A percentile compares a stretch with the other conserved stretches of the same genome.
phyloP scores from a whole-genome alignment of 2,797 vertebrate species.

The Sciaenops ocellatus region DNA sequence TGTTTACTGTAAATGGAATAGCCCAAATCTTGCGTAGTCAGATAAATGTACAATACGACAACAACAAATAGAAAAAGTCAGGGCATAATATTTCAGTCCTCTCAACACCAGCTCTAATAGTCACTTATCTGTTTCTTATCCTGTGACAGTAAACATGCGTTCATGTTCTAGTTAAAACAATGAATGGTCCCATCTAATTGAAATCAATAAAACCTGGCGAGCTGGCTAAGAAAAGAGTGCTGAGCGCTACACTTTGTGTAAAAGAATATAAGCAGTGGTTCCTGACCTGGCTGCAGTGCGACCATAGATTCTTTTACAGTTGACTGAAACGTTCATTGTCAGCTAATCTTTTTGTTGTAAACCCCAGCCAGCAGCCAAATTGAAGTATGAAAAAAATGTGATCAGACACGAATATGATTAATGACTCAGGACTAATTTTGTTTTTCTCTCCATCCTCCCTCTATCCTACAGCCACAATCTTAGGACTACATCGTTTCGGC shows the following conservation, averaged over 20 bases:
- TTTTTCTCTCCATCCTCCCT: constrained; percentile 32
- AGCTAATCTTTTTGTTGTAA: constrained; percentile 58
- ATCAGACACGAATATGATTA: constrained; percentile 43
- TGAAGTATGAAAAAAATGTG: constrained; percentile 3
- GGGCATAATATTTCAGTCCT: constrained; percentile 24
- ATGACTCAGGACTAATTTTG: constrained; percentile 51
- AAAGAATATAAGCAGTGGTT: constrained; percentile 68
- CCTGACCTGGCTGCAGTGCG: constrained; percentile 59
- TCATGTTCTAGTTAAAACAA: constrained; percentile 79
- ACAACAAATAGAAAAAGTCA: constrained; percentile 9
- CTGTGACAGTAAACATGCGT: constrained; percentile 70
- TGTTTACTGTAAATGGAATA: background rate
- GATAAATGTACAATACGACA: constrained; percentile 10
- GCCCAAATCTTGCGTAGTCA: background rate
- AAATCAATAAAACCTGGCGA: constrained; percentile 79
- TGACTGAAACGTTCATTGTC: constrained; percentile 47
- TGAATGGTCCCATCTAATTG: constrained; percentile 75
- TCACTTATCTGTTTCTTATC: constrained; percentile 56
- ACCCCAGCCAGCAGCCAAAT: constrained; percentile 13
- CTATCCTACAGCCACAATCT: constrained; percentile 92
- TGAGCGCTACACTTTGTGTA: constrained; percentile 68
- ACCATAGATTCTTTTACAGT: constrained; percentile 43
- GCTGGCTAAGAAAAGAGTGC: constrained; percentile 61
- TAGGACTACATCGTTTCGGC: constrained; percentile 93
- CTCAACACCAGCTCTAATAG: constrained; percentile 10